These are phyloP conservation scores for Zapus hudsonius DNA, from an alignment of 2,113 vertebrate genomes.

Conservation along the genomic window DNA sequence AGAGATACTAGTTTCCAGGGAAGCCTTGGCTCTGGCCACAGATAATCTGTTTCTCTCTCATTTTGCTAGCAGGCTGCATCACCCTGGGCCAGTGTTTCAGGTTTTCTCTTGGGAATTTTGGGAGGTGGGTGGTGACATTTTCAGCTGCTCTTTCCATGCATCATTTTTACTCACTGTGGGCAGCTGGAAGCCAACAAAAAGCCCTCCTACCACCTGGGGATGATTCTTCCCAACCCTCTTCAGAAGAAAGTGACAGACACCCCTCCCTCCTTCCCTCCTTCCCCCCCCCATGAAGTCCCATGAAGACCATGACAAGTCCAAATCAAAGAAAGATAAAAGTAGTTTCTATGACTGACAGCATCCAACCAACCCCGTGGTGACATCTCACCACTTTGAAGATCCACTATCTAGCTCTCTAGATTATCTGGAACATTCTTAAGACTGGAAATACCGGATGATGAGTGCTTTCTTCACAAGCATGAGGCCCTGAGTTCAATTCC, in stretches of 20 bases:
- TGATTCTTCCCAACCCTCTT: not conserved
- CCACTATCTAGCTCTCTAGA: not conserved
- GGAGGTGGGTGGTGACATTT: slow-evolving; percentile 72
- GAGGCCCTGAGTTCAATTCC: too few species aligned
- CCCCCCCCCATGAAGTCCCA: too few species aligned
- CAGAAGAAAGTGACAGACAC: not conserved
- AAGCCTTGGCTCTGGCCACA: not conserved
- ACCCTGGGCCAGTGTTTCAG: not conserved
- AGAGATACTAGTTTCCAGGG: rapidly evolving
- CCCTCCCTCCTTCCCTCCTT: rapidly evolving
- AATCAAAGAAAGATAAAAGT: not conserved
- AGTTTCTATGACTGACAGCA: not conserved
- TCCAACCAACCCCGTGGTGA: not conserved
- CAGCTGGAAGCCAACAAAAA: not conserved
- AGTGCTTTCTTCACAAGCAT: too few species aligned
- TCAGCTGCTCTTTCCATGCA: slow-evolving; percentile 66
- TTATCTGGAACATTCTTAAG: not conserved
- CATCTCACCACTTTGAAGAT: not conserved
- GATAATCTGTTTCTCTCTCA: not conserved
- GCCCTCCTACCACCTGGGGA: not conserved
- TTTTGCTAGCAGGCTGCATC: not conserved
- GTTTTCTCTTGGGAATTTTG: slow-evolving; percentile 55
- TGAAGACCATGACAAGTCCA: not conserved
- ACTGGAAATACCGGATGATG: not conserved
- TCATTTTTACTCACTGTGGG: slow-evolving; percentile 60